Base-by-base conservation (phyloP, 1,140 invertebrate genomes). In the Pteromalus puparum region DNA sequence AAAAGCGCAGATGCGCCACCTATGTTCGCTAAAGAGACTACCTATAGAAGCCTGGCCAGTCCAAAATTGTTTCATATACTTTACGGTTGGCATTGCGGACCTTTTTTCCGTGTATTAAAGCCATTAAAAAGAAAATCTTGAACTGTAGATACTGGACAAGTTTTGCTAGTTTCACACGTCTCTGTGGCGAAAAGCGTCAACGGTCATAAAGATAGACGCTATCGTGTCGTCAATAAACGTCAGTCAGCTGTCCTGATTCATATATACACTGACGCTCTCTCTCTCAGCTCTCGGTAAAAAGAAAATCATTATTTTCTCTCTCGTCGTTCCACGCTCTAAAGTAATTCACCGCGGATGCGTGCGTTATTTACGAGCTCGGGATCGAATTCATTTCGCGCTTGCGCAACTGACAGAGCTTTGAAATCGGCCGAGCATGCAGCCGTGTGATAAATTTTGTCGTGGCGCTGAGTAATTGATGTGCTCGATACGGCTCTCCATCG, bases 161-260 rank as follows among this genome's bases (percentile, higher is more conserved):
- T 70, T 77, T 83, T 70, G 61, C 81, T 68, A 83, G 75, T 72
- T 53, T 84, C 67, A 46, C 78, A 73, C 73, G 84, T 77, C 79
- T 81, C n/a, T 10, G 38, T 77, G 86, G 77, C 83, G 87, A 67
- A 79, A 67, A 79, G 46, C 38, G 83, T 75, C 79, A 82, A 76
- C 76, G 83, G 84, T 82, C 87, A 81, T 89, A 88, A 89, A 89
- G 87, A 88, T 88, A 87, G 78, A 83, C 85, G 85, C 42, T 85
- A 81, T 85, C 82, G 84, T 67, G 28, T 65, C 46, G 26, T 78
- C 79, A 85, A 87, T 88, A 88, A 89, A 89, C 77, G 86, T 85
- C 85, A 83, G 84, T 87, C 87, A 84, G 86, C 85, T 86, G 84
- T 89, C 87, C 84, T 86, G 87, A 88, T 82, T 87, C 84, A 85